Conservation (phyloP, 2,113 vertebrate species). For the Ptyas mucosa region DNA sequence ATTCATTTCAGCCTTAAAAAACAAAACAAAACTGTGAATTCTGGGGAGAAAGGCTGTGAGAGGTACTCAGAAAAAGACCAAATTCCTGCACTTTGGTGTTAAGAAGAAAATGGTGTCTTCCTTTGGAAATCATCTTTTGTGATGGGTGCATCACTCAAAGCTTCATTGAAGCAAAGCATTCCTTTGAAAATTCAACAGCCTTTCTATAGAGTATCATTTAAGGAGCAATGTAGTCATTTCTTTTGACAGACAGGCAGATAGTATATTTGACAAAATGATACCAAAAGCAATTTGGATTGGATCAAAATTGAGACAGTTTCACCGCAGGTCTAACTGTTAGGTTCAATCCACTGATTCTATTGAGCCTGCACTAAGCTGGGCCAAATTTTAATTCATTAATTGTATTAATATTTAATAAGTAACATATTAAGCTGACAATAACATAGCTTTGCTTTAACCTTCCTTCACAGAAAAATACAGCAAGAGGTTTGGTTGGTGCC, state of each 20-base stretch:
- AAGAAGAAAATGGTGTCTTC: neutral
- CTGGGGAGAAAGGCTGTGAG: neutral
- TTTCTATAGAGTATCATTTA: neutral
- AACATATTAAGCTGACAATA: neutral
- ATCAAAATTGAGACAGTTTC: neutral
- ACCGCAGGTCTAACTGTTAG: neutral
- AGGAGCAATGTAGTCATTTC: neutral
- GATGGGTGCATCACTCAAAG: neutral
- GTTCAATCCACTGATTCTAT: neutral
- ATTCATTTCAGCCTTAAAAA: neutral
- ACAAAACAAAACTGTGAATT: neutral
- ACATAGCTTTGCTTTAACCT: neutral
- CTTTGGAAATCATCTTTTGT: neutral
- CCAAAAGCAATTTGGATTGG: neutral
- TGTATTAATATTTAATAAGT: neutral
- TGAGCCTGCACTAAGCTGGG: neutral
- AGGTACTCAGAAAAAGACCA: neutral
- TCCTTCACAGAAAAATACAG: constrained; percentile 25
- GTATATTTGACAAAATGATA: neutral
- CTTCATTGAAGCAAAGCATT: neutral
- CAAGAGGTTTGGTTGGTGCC: neutral
- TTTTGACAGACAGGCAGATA: neutral
- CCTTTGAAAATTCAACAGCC: neutral
- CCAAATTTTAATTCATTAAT: neutral
- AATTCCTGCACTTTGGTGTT: neutral